These are phyloP conservation scores for Alcedo quadribrachys DNA, from an alignment of 2,797 vertebrate species.

Conservation along the genomic window DNA sequence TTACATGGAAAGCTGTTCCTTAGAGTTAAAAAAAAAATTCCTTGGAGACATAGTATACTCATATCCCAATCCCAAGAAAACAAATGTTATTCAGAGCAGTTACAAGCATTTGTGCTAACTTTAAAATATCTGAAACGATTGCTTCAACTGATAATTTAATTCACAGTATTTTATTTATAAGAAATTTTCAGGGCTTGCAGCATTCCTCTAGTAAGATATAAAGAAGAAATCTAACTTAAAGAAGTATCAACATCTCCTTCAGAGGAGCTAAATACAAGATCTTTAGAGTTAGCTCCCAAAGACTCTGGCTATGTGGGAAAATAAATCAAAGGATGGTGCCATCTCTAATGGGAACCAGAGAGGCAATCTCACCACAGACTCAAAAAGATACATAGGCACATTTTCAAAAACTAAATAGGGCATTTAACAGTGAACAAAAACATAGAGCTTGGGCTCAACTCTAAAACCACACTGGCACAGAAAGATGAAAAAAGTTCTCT, in stretches of 20 bases:
- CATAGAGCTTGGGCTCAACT: constrained; percentile 14
- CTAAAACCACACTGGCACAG: constrained; percentile 32
- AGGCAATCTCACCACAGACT: constrained; percentile 49
- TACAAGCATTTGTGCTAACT: background rate
- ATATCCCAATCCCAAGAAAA: background rate
- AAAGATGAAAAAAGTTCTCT: constrained; percentile 35
- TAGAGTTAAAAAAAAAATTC: background rate
- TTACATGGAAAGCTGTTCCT: background rate
- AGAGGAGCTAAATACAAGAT: constrained; percentile 52
- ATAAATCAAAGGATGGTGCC: constrained; percentile 63
- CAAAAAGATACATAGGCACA: background rate
- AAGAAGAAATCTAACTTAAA: constrained; percentile 17
- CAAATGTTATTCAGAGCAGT: background rate
- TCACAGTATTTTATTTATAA: background rate
- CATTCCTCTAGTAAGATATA: background rate
- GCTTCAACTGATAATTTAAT: background rate
- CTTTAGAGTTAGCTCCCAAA: constrained; percentile 29
- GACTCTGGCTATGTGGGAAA: constrained; percentile 50
- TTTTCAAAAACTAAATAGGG: constrained; percentile 56
- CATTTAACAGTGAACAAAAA: constrained; percentile 68
- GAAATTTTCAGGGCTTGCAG: background rate
- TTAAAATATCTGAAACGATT: background rate
- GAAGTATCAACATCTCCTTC: background rate
- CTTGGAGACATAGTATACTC: background rate
- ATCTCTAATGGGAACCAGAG: constrained; percentile 72